Base-by-base conservation (phyloP, 2,113 vertebrate species). In the Urocolius indicus region DNA sequence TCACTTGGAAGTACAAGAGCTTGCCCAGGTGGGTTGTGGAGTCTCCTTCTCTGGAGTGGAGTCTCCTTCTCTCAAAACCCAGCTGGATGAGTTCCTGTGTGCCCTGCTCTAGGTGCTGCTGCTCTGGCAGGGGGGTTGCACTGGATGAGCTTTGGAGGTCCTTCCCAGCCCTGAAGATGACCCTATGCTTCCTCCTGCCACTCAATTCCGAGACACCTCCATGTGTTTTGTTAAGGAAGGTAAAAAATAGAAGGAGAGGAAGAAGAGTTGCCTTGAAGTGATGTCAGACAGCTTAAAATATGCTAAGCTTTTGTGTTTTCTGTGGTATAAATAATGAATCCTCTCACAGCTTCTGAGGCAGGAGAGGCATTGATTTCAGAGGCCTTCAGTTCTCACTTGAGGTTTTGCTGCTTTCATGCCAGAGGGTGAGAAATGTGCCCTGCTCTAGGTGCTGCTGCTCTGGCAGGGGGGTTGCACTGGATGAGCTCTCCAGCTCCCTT, bases 311-410 rank as follows among this genome's bases (percentile, higher is more conserved):
- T 97, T 96, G 95, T 90, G 95, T 95, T 96, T n/a, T 81, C 96
- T 95, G 89, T 38, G 49, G 92, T 96, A 92, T 94, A 96, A 97
- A 97, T 98, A 97, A 97, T 97, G 96, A 97, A 97, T 94, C 97
- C 93, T 93, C 83, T 96, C 96, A 93, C 75, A 94, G 95, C 95
- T 90, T 89, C 95, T 58, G 69, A 71, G 75, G 62, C 32, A 49
- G 96, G 94, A 89, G 75, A 93, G 94, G 79, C 45, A 6, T 84
- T 95, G 93, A 97, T 95, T 97, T 95, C 95, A 93, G 94, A 96
- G 94, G 68, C 90, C 71, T 95, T 93, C 89, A 86, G 77, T 61
- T 71, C 72, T 30, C 38, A 5, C 66, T 78, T 62, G 91, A 92
- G 91, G 68, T 45, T 92, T 69, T 77, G 81, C 68, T 75, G 66